Percentiles rank a stretch among this genome's conserved stretches.
Evolutionary conservation across 2,113 vertebrate genomes (phyloP).

Genomic region (Scytalopus superciliaris): DNA sequence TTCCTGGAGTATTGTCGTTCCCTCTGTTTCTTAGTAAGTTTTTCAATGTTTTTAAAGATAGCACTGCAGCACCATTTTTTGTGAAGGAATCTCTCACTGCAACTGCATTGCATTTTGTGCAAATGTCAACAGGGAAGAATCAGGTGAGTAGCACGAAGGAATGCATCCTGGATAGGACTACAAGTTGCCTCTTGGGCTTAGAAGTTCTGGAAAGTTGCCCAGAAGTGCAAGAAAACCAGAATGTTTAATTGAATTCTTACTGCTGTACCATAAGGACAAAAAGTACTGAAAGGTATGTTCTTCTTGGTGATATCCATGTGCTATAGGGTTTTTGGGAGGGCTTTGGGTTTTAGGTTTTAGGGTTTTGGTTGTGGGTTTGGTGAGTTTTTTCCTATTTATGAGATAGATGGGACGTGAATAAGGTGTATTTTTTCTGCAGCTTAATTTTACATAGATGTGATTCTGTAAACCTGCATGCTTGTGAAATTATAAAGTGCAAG

Average conservation of each 20-base stretch:
- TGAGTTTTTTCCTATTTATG: background rate
- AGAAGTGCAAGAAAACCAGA: background rate
- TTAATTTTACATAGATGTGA: background rate
- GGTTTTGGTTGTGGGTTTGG: background rate
- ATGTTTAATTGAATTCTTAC: background rate
- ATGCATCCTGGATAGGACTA: background rate
- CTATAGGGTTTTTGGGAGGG: background rate
- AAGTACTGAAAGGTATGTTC: background rate
- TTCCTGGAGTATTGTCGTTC: background rate
- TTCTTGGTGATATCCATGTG: background rate
- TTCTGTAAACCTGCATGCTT: background rate
- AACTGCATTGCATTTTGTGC: background rate
- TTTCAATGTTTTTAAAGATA: background rate
- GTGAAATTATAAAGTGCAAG: background rate
- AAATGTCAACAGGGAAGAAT: background rate
- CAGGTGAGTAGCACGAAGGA: background rate
- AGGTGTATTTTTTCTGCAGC: background rate
- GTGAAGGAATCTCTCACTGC: background rate
- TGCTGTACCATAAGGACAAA: background rate
- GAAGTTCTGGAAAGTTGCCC: conserved; percentile 1
- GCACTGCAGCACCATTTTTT: background rate
- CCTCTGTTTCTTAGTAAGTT: background rate
- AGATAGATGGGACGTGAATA: background rate
- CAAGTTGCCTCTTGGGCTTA: background rate
- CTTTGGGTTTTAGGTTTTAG: too few relatives aligned